Percentiles rank a stretch among this genome's conserved stretches.
phyloP scores from a whole-genome alignment of 2,113 vertebrate species.

The Pangasianodon gigas region DNA sequence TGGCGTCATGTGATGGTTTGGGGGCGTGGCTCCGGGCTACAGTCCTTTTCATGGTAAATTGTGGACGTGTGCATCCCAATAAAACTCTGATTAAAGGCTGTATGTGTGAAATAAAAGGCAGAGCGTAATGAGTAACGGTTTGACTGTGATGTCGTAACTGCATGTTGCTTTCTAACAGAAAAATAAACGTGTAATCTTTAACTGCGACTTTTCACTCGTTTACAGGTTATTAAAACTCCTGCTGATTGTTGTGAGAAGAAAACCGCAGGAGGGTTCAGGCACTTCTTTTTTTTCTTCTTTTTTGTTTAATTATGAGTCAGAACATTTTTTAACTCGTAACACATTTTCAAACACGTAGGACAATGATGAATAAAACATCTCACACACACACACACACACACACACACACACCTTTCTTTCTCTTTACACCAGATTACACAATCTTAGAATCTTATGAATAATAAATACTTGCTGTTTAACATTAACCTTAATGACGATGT shows the following conservation, averaged over 20 bases:
- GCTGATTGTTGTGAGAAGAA: slow-evolving; percentile 1
- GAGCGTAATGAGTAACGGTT: not conserved
- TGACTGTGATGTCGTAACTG: not conserved
- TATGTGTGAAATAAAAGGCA: not conserved
- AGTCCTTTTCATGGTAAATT: not conserved
- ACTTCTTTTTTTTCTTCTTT: no score
- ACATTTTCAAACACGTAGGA: not conserved
- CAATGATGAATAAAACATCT: not conserved
- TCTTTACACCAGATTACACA: not conserved
- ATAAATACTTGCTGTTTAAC: not conserved
- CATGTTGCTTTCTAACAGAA: not conserved
- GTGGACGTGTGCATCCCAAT: not conserved
- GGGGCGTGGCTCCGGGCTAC: not conserved
- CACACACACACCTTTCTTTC: not conserved
- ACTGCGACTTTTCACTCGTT: not conserved
- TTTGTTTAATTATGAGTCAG: not conserved
- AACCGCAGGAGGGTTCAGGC: not conserved
- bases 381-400: slow-evolving; percentile 2
- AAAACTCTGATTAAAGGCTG: not conserved
- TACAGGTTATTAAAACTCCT: not conserved
- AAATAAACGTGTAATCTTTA: not conserved
- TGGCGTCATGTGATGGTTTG: not conserved
- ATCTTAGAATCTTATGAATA: not conserved
- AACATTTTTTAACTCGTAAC: not conserved
- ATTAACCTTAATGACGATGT: not conserved